phyloP scores from a whole-genome alignment of 2,113 vertebrate species.

The Pluvialis apricaria region DNA sequence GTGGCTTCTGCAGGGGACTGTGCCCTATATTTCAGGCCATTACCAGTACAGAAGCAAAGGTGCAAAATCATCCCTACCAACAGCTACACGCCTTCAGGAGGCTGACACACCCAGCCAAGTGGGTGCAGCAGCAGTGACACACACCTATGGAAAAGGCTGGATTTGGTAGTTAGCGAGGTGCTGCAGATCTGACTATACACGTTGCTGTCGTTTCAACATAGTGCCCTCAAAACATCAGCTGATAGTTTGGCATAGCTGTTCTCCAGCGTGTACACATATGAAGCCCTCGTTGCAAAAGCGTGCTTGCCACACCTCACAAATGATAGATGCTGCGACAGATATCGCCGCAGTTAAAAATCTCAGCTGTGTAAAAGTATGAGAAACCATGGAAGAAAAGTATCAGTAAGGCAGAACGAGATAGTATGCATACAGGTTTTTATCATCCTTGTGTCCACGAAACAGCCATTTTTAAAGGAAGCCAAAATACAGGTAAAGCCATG shows the following conservation, averaged over 20 bases:
- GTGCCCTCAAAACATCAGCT: slow-evolving; percentile 56
- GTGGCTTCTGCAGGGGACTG: neutral
- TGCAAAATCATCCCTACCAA: slow-evolving; percentile 64
- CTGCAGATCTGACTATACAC: slow-evolving; percentile 65
- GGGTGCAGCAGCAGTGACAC: slow-evolving; percentile 62
- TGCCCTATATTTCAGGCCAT: slow-evolving; percentile 63
- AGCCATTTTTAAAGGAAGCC: neutral
- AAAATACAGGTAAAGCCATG: neutral
- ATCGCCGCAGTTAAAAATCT: slow-evolving; percentile 30
- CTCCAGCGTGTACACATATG: slow-evolving; percentile 27
- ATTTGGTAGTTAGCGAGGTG: slow-evolving; percentile 21
- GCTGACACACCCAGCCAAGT: slow-evolving; percentile 44
- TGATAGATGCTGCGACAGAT: slow-evolving; percentile 56
- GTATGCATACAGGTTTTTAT: neutral
- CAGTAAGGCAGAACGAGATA: neutral
- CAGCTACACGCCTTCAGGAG: slow-evolving; percentile 53
- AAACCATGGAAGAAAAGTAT: slow-evolving; percentile 26
- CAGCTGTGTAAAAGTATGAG: slow-evolving; percentile 39
- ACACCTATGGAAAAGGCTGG: slow-evolving; percentile 57
- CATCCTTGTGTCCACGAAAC: neutral
- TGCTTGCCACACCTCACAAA: slow-evolving; percentile 47
- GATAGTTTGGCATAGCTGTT: slow-evolving; percentile 9
- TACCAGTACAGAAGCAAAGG: slow-evolving; percentile 3
- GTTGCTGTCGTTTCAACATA: slow-evolving; percentile 63
- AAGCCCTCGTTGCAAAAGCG: slow-evolving; percentile 49